Conservation (phyloP, 2,888 invertebrate species). For the Cheilosia vulpina region DNA sequence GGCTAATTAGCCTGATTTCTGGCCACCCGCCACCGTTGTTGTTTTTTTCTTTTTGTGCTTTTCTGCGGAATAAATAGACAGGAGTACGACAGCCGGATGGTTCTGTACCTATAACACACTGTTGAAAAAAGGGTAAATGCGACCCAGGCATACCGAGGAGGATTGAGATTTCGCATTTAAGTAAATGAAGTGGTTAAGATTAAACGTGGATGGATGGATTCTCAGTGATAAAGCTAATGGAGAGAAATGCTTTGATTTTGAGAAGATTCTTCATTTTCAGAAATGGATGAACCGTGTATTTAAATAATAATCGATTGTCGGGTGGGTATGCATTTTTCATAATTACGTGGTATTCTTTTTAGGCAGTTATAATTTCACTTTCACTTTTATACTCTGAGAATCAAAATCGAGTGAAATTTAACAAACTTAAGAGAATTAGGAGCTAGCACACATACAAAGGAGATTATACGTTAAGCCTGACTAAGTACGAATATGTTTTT, state of each 20-base stretch:
- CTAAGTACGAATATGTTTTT: too few relatives aligned
- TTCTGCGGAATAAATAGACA: conserved; percentile 30
- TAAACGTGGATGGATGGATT: conserved; percentile 54
- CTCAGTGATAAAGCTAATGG: conserved; percentile 62
- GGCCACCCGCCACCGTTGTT: conserved; percentile 30
- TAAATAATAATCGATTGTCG: neutral
- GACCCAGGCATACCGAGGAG: neutral
- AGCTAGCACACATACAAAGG: too few relatives aligned
- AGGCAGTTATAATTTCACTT: neutral
- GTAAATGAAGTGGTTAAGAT: conserved; percentile 63
- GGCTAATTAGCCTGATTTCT: conserved; percentile 71
- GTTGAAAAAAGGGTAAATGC: conserved; percentile 39
- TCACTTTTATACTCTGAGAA: too few relatives aligned
- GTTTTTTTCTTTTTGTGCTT: conserved; percentile 20
- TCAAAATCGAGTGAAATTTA: too few relatives aligned
- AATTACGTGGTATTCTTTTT: neutral
- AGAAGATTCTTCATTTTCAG: conserved; percentile 8
- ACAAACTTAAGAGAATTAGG: too few relatives aligned
- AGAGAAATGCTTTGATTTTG: conserved; percentile 39
- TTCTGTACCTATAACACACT: conserved; percentile 15
- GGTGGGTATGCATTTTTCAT: neutral
- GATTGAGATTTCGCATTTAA: conserved; percentile 51
- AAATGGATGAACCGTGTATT: conserved; percentile 13
- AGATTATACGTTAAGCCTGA: too few relatives aligned
- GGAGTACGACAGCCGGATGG: conserved; percentile 35